Evolutionary conservation across 1,140 invertebrate species (phyloP).

Genomic region (Papilio polytes): DNA sequence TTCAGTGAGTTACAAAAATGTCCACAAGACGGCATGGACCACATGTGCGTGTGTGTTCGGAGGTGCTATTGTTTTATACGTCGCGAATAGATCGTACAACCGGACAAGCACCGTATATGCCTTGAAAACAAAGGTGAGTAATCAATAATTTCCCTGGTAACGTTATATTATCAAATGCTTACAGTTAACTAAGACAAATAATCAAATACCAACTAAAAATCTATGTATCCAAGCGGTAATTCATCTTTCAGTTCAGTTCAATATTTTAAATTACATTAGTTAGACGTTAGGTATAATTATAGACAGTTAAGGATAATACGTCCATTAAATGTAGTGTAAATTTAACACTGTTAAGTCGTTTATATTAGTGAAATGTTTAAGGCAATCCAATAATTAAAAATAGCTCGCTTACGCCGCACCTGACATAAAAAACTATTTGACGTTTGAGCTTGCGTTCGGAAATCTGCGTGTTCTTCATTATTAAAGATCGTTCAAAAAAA

Average conservation of each 20-base stretch:
- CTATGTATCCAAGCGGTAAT: not conserved
- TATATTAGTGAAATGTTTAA: not conserved
- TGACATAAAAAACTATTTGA: conserved; percentile 47
- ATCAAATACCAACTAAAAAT: not conserved
- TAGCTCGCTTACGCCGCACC: conserved; percentile 17
- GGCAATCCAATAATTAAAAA: conserved; percentile 25
- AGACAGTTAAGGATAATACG: not conserved
- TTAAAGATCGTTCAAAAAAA: not conserved
- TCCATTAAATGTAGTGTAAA: not conserved
- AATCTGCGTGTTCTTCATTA: not conserved
- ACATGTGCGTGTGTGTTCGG: conserved; percentile 73
- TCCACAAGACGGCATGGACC: conserved; percentile 64
- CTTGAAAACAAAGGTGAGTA: conserved; percentile 75
- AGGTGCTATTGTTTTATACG: conserved; percentile 66
- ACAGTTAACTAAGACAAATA: not conserved
- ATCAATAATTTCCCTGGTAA: conserved; percentile 16
- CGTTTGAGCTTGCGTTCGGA: conserved; percentile 52
- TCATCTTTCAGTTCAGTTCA: not conserved
- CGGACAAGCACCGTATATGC: conserved; percentile 67
- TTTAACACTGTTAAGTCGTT: not conserved
- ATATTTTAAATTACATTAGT: not conserved
- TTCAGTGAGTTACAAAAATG: conserved; percentile 61
- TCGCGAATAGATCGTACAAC: conserved; percentile 60
- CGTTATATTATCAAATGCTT: not conserved
- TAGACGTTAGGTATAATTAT: not conserved